Evolutionary conservation across 2,113 vertebrate species (phyloP).

Genomic region (Proteles cristata): DNA sequence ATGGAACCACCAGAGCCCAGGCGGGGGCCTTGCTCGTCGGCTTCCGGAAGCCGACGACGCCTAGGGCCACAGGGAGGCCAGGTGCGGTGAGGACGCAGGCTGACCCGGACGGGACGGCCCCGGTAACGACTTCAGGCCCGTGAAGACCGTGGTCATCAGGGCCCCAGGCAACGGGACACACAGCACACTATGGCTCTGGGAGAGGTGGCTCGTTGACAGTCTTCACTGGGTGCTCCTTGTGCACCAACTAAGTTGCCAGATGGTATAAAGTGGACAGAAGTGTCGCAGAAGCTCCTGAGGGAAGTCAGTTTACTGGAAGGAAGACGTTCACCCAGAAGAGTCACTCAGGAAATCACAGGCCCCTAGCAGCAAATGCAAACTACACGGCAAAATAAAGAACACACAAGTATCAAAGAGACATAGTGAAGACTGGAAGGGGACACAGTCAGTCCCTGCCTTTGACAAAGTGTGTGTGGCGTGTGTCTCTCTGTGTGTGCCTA

Average conservation of each 20-base stretch:
- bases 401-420: neutral
- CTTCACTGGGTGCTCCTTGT: neutral
- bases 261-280: neutral
- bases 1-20: neutral
- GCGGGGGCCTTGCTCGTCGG: neutral
- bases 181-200: neutral
- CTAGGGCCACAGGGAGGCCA: neutral
- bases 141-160: neutral
- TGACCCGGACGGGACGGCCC: neutral
- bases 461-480: fast-evolving
- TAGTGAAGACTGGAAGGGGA: neutral
- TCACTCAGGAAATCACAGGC: neutral
- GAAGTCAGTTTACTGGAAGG: neutral
- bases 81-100: neutral
- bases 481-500: fast-evolving
- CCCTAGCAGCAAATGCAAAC: neutral
- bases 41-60: neutral
- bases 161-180: neutral
- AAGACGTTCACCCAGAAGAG: neutral
- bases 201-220: neutral
- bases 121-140: neutral
- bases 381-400: neutral
- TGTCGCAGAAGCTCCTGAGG: neutral
- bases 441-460: neutral
- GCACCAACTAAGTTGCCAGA: neutral